These are phyloP conservation scores for Botia almorhae DNA, from an alignment of 2,797 vertebrate genomes.

Conservation along the genomic window DNA sequence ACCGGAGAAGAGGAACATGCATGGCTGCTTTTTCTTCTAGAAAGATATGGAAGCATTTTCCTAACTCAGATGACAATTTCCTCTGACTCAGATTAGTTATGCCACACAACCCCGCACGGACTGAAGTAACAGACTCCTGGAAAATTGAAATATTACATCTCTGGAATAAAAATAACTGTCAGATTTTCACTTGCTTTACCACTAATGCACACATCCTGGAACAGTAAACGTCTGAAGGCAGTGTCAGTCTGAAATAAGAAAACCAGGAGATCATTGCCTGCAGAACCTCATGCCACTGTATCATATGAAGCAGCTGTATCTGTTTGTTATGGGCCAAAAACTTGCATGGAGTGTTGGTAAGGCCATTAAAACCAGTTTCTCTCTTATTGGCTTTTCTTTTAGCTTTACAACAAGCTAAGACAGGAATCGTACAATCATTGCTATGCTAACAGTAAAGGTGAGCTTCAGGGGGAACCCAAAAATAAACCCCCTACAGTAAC, in stretches of 20 bases:
- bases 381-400: not conserved
- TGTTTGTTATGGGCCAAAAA: constrained; percentile 37
- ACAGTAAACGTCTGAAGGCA: constrained; percentile 6
- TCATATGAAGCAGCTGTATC: constrained; percentile 35
- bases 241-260: constrained; percentile 25
- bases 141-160: not conserved
- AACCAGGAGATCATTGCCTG: constrained; percentile 18
- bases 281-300: constrained; percentile 7
- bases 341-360: constrained; percentile 47
- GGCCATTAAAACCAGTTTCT: constrained; percentile 38
- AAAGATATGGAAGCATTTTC: constrained; percentile 21
- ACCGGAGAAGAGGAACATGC: not conserved
- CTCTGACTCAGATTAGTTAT: not conserved
- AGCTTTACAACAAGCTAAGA: constrained; percentile 40
- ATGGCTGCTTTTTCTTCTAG: not conserved
- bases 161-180: constrained; percentile 10
- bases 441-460: constrained; percentile 60
- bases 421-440: constrained; percentile 33
- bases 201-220: not conserved
- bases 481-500: constrained; percentile 13
- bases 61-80: not conserved
- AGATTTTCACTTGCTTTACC: constrained; percentile 28
- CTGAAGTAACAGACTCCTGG: constrained; percentile 11
- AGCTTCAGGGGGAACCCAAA: constrained; percentile 2
- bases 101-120: not conserved